phyloP scores from a whole-genome alignment of 2,113 vertebrate genomes.

The Protobothrops mucrosquamatus region DNA sequence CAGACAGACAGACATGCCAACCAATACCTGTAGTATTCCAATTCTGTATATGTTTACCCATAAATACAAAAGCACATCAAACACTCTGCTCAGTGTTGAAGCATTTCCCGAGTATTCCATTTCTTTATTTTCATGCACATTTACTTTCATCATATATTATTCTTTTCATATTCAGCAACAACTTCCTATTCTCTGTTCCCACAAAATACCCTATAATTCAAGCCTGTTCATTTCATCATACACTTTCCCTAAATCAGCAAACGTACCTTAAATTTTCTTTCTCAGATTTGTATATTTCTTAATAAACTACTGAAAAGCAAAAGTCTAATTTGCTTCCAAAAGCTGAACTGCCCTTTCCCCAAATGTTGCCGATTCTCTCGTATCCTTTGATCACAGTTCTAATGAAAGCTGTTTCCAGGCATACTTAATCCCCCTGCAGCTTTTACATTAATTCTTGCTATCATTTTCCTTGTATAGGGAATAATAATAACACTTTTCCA shows the following conservation, averaged over 20 bases:
- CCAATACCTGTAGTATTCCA: neutral
- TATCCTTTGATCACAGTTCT: neutral
- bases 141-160: neutral
- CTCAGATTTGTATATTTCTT: neutral
- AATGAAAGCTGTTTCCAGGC: neutral
- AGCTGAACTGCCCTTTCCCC: neutral
- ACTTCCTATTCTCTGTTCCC: neutral
- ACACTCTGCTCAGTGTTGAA: neutral
- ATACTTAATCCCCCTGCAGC: neutral
- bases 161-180: neutral
- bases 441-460: neutral
- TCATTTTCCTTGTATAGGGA: neutral
- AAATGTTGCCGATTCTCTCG: neutral
- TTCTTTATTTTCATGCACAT: neutral
- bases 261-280: neutral
- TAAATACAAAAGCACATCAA: neutral
- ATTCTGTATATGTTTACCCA: neutral
- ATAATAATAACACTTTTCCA: neutral
- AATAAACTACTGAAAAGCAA: neutral
- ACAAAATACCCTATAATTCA: neutral
- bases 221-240: neutral
- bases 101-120: neutral
- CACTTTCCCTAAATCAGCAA: neutral
- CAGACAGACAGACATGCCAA: too few relatives aligned
- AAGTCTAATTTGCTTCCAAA: neutral